Conservation (phyloP, 2,113 vertebrate genomes). For the Sorex fumeus region DNA sequence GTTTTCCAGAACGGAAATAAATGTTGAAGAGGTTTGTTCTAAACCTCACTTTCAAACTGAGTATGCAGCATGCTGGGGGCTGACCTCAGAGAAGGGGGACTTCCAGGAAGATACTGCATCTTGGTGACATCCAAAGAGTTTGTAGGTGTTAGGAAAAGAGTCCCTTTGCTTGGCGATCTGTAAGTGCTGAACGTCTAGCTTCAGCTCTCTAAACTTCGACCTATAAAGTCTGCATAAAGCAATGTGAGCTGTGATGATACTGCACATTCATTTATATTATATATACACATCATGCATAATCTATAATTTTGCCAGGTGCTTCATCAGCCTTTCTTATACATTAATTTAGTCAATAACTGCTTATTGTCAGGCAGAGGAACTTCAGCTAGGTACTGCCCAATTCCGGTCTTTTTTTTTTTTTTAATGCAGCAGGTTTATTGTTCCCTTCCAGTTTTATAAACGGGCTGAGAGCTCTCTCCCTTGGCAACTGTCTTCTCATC, state of each 20-base stretch:
- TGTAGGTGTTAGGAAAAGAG: background rate
- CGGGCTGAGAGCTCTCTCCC: too few species aligned
- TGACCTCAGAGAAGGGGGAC: background rate
- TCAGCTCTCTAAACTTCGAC: background rate
- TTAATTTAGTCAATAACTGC: background rate
- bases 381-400: background rate
- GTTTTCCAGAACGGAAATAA: background rate
- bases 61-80: background rate
- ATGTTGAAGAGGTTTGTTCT: background rate
- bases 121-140: background rate
- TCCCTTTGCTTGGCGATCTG: background rate
- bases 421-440: background rate
- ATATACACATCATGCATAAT: background rate
- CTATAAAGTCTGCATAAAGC: background rate
- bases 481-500: background rate
- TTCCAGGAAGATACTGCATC: background rate
- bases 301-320: background rate
- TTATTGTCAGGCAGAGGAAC: background rate
- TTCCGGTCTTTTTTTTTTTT: background rate
- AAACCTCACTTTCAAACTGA: background rate
- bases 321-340: background rate
- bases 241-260: background rate
- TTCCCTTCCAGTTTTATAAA: background rate
- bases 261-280: background rate
- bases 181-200: background rate